These are phyloP conservation scores for Chamaea fasciata DNA, from an alignment of 2,113 vertebrate genomes.

Conservation along the genomic window DNA sequence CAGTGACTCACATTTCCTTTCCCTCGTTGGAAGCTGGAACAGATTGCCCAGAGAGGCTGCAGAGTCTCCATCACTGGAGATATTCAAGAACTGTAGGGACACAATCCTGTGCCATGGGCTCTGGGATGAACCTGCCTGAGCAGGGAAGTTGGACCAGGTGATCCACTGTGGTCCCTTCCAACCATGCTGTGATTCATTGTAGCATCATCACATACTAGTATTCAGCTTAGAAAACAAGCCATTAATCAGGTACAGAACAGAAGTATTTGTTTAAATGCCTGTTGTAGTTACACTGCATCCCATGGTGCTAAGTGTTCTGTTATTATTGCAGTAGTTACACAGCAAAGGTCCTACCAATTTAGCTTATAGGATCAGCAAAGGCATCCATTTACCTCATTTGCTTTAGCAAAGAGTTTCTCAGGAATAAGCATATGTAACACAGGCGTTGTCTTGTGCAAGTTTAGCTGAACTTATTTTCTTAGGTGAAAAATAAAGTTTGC, in stretches of 20 bases:
- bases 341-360: neutral
- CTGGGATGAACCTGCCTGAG: neutral
- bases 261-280: neutral
- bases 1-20: neutral
- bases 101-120: neutral
- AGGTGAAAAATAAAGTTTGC: neutral
- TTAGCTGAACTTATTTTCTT: neutral
- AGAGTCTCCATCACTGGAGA: neutral
- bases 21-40: neutral
- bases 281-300: neutral
- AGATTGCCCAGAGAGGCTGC: neutral
- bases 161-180: too few relatives aligned
- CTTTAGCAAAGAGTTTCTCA: neutral
- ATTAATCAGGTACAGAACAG: neutral
- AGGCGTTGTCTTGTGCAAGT: neutral
- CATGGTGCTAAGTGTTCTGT: accelerated
- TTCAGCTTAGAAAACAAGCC: neutral
- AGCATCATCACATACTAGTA: neutral
- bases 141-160: neutral
- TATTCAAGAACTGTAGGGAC: neutral
- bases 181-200: neutral
- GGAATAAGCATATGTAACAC: neutral
- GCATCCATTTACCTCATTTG: neutral
- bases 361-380: neutral
- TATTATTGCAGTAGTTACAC: neutral